These are phyloP conservation scores for Mionectes macconnelli DNA, from an alignment of 2,113 vertebrate genomes.

Conservation along the genomic window DNA sequence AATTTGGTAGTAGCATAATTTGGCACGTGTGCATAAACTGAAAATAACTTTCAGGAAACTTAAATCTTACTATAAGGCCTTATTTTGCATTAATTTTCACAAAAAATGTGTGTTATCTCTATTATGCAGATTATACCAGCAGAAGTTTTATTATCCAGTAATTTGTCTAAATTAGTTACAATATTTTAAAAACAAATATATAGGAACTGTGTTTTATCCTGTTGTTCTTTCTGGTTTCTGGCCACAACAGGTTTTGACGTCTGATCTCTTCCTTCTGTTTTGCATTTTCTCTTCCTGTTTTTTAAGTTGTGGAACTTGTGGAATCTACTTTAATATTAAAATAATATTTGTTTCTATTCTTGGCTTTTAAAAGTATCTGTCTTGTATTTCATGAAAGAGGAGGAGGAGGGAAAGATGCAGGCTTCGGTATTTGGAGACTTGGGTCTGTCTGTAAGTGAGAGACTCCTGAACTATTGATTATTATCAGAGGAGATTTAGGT, in stretches of 20 bases:
- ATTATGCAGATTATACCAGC: background rate
- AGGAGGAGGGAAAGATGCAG: background rate
- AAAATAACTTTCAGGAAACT: background rate
- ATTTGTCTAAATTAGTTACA: background rate
- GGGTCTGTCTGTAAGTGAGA: background rate
- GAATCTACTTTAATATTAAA: background rate
- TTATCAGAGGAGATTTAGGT: background rate
- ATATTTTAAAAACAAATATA: background rate
- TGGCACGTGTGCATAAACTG: background rate
- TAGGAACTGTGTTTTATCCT: background rate
- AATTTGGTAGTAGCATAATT: background rate
- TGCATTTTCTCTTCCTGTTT: background rate
- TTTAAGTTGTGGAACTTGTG: background rate
- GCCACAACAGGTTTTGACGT: background rate
- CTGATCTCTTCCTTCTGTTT: background rate
- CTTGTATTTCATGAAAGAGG: background rate
- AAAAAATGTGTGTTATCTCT: background rate
- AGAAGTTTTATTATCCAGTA: background rate
- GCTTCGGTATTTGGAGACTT: background rate
- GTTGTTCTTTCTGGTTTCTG: background rate
- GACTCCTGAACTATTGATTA: background rate
- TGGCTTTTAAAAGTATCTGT: background rate
- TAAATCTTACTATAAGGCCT: background rate
- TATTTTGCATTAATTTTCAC: background rate
- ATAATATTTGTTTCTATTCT: background rate